Conservation (phyloP, 1,140 invertebrate species). For the Plutomurus gul region DNA sequence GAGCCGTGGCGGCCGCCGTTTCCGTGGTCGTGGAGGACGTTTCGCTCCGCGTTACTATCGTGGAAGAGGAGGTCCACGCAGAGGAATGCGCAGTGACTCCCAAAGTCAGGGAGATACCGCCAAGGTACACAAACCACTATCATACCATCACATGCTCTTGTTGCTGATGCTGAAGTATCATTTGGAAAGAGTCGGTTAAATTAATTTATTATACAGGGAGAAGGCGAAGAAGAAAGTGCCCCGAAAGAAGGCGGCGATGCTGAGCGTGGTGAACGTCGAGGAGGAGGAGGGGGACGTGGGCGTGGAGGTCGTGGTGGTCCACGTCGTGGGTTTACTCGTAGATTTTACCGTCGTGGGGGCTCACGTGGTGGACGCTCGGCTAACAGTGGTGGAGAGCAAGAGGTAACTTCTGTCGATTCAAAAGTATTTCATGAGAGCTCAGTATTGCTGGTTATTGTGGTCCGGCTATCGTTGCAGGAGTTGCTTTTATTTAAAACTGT, state of each 20-base stretch:
- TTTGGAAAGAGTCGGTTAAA: constrained; percentile 54
- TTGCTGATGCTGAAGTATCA: no score
- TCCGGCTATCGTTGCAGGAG: not conserved
- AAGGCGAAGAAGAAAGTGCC: constrained; percentile 57
- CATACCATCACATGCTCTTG: no score
- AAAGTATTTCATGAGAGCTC: not conserved
- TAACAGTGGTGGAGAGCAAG: constrained; percentile 36
- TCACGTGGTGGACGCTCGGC: constrained; percentile 38
- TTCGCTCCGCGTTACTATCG: constrained; percentile 54
- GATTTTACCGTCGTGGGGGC: constrained; percentile 66
- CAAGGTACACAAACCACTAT: constrained; percentile 45
- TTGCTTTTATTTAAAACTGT: no score
- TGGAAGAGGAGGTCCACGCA: constrained; percentile 55
- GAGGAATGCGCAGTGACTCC: constrained; percentile 40
- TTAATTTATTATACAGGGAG: constrained; percentile 34
- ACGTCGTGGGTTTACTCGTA: constrained; percentile 63
- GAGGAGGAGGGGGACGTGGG: constrained; percentile 56
- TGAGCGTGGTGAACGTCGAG: constrained; percentile 45
- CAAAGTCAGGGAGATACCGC: constrained; percentile 40
- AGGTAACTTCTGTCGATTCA: constrained; percentile 31
- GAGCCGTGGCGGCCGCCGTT: constrained; percentile 54
- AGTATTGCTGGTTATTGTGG: not conserved
- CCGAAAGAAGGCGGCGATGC: constrained; percentile 30
- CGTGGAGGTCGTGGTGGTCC: constrained; percentile 43
- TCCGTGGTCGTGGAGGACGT: constrained; percentile 55